Percentiles rank a stretch among this genome's conserved stretches.
Conservation (phyloP, 2,797 vertebrate genomes). For the Fundulus diaphanus region DNA sequence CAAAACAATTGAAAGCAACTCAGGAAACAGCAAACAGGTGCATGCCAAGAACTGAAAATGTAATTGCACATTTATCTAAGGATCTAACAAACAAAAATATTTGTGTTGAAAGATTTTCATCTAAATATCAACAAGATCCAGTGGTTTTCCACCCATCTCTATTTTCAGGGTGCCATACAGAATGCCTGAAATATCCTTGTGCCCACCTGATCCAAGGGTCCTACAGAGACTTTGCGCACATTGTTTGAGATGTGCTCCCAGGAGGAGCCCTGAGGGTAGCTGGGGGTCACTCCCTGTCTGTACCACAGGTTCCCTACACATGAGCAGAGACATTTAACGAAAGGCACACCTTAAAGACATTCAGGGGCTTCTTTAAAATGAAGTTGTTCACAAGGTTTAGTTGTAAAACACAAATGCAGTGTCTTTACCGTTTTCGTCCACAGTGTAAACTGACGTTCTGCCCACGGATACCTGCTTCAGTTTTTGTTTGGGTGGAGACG, state of each 20-base stretch:
- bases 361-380: background rate
- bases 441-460: constrained; percentile 87
- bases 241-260: constrained; percentile 98
- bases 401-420: background rate
- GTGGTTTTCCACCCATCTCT: background rate
- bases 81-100: background rate
- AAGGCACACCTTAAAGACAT: background rate
- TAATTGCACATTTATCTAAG: background rate
- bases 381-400: background rate
- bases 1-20: background rate
- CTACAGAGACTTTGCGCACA: constrained; percentile 92
- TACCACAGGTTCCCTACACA: constrained; percentile 94
- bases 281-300: constrained; percentile 89
- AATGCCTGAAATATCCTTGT: background rate
- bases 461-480: constrained; percentile 94
- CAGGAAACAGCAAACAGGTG: background rate
- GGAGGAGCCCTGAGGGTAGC: constrained; percentile 92
- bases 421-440: constrained; percentile 91
- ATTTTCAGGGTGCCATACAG: background rate
- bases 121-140: background rate
- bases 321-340: background rate
- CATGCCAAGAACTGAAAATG: background rate
- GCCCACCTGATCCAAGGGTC: constrained; percentile 94
- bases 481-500: constrained; percentile 91
- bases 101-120: background rate